Evolutionary conservation across 2,113 vertebrate species (phyloP), one percentile per base, ranked within the genome.

Genomic region (Planiliza haematocheilus): DNA sequence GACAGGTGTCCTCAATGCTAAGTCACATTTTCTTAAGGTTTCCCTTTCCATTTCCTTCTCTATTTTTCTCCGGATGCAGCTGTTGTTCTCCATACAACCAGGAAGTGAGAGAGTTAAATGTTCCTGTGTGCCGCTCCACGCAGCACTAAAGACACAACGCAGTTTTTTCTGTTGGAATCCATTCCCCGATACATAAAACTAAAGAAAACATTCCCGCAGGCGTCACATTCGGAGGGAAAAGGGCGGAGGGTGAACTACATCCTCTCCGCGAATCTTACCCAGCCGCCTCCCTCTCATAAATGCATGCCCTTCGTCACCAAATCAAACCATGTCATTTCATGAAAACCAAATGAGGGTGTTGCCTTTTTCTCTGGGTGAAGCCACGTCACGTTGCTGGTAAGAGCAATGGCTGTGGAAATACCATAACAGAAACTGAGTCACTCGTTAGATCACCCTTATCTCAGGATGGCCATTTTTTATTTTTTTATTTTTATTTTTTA

Each of bases 271-370:
- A 73, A 53, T 17, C 63, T 48, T 74, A 13, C 21, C 34, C 4
- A 58, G 52, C 16, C 41, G 24, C 69, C 49, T 24, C 65, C 55
- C 66, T 57, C 21, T 38, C 61, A 79, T 64, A 67, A 80, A 88
- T 42, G 61, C 37, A 69, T 63, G 64, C 45, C 49, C 49, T 52
- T 42, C 36, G 14, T 46, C n/a, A 59, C 60, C 70, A 50, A 60
- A 61, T 76, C 49, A n/a, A 71, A 84, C 71, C n/a, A 11, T 89
- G 58, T 89, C 79, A 90, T 91, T 90, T 89, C 48, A 58, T 36
- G 7, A 55, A 41, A 58, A 57, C 73, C 77, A 59, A 52, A 83
- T 77, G 49, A 82, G 86, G 88, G 86, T 58, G 86, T 83, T 66
- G 83, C 56, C 71, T 63, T 39, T 42, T 49, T 60, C 45, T 69